Percentiles rank a stretch among this genome's conserved stretches.
phyloP scores from a whole-genome alignment of 2,113 vertebrate genomes.

The Sorex fumeus region DNA sequence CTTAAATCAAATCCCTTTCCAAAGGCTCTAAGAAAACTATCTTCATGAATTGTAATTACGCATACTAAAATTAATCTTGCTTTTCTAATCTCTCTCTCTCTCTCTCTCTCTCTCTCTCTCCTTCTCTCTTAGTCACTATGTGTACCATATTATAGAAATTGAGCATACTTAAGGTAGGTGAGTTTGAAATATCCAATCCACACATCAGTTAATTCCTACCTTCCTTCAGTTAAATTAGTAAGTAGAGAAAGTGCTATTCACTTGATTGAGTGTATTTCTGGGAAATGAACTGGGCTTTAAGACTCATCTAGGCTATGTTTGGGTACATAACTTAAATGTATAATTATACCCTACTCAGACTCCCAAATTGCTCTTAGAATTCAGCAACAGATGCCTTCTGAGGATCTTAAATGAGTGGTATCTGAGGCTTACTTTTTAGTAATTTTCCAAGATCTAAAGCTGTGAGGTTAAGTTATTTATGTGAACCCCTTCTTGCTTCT shows the following conservation, averaged over 20 bases:
- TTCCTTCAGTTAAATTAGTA: neutral
- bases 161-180: neutral
- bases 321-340: neutral
- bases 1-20: neutral
- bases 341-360: too few species aligned
- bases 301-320: neutral
- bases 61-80: neutral
- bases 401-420: neutral
- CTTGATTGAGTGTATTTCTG: neutral
- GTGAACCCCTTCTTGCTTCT: too few species aligned
- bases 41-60: neutral
- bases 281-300: neutral
- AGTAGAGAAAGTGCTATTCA: neutral
- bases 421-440: neutral
- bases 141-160: neutral
- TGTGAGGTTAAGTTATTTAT: too few species aligned
- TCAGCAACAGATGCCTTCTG: neutral
- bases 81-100: neutral
- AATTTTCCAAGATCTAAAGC: too few species aligned
- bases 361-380: neutral
- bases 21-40: neutral
- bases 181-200: conserved; percentile 16
- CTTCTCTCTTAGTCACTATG: neutral
- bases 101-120: neutral
- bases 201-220: neutral